Evolutionary conservation across 2,113 vertebrate genomes (phyloP), one percentile per base, ranked within the genome.

Genomic region (Pelodiscus sinensis): DNA sequence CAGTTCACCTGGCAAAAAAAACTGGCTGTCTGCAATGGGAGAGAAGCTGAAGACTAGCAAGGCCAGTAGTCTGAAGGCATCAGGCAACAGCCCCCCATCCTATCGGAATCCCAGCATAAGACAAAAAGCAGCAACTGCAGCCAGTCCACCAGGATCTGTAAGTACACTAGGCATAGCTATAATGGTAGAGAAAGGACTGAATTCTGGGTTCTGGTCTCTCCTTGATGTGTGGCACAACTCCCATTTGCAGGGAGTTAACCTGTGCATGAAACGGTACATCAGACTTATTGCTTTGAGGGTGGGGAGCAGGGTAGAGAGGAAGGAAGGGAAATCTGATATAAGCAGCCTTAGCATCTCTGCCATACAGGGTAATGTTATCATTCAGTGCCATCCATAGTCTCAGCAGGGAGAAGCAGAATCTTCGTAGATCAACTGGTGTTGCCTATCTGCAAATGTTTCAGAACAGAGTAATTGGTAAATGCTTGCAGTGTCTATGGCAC

Each of bases 1-100:
- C 73, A 97, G 92, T 93, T 98, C 98, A 44, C 98, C 98, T 21
- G 97, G 96, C 79, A 96, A 94, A 18, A 96, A 95, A 73, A 98
- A 99, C 94, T 99, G 99, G 99, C 94, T 99, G 82, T 98, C 99
- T 58, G 98, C 94, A 87, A 97, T 99, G 96, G 98, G 98, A 82
- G 98, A 98, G 94, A 99, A 97, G 86, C 81, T 97, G 14, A 97
- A 95, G 90, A 97, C 98, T 97, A 97, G 98, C 95, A 97, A 96
- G 91, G 31, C 95, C 90, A 31, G 94, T 86, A 92, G 77, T 65
- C 94, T 85, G 51, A 92, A 65, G 22, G 3, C 3, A 0, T 95
- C 96, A 29, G 89, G 90, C 22, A 96, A 87, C 78, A 96, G 97
- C 80, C 87, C 95, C 0, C 86, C 92, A 9, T 54, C 94, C 6